A percentile compares a stretch with the other conserved stretches of the same genome.
These are phyloP conservation scores for Odontocolon sp. DNA, from an alignment of 2,888 invertebrate species.

Conservation along the genomic window DNA sequence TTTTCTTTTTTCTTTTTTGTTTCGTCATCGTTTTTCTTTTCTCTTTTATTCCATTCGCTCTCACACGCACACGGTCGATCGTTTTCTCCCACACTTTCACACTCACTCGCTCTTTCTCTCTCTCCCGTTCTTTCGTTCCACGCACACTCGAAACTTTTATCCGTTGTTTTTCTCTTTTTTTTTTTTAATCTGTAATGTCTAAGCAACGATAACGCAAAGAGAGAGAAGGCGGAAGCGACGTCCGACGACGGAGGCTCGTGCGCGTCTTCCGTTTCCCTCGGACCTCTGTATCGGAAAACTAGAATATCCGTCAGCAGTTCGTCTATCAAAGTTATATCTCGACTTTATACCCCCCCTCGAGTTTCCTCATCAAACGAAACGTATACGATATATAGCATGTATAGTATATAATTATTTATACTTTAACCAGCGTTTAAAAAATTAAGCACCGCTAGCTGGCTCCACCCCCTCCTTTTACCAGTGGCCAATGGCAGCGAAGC, in stretches of 20 bases:
- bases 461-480: slow-evolving; percentile 80
- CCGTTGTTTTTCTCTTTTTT: slow-evolving; percentile 37
- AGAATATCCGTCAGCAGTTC: slow-evolving; percentile 55
- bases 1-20: slow-evolving; percentile 36
- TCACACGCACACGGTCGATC: slow-evolving; percentile 47
- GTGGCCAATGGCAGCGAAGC: slow-evolving; percentile 80
- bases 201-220: slow-evolving; percentile 73
- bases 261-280: slow-evolving; percentile 61
- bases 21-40: slow-evolving; percentile 47
- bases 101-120: slow-evolving; percentile 47
- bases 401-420: slow-evolving; percentile 40
- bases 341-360: slow-evolving; percentile 8
- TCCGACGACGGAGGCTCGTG: slow-evolving; percentile 67
- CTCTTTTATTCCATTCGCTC: slow-evolving; percentile 26
- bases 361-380: slow-evolving; percentile 23
- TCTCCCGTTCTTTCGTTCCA: slow-evolving; percentile 49
- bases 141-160: slow-evolving; percentile 46
- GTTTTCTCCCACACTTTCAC: slow-evolving; percentile 46
- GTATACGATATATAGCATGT: slow-evolving; percentile 38
- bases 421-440: slow-evolving; percentile 77
- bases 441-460: slow-evolving; percentile 76
- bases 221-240: slow-evolving; percentile 76
- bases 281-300: slow-evolving; percentile 65
- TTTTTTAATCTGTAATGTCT: slow-evolving; percentile 39
- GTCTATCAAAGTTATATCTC: slow-evolving; percentile 25